Conservation (phyloP, 1,140 invertebrate genomes). For the Drosophila jambulina region DNA sequence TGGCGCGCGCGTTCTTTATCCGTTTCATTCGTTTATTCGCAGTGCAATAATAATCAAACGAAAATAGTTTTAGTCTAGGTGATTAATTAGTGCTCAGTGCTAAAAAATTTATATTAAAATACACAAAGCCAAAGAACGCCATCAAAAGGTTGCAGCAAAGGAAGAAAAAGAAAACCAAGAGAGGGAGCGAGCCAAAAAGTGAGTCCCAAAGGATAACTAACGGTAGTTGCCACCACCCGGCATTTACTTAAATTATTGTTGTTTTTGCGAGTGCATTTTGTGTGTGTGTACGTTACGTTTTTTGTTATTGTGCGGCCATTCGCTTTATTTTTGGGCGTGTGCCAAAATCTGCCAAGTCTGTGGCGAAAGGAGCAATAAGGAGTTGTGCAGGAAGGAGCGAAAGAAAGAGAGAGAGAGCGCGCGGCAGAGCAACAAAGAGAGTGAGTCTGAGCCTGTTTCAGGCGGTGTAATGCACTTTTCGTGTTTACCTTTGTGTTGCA, state of each 20-base stretch:
- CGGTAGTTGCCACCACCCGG: constrained; percentile 22
- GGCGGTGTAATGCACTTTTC: constrained; percentile 23
- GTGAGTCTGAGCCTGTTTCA: constrained; percentile 7
- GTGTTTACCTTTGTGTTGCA: constrained; percentile 18
- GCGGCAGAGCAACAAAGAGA: background rate
- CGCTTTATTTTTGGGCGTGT: constrained; percentile 23
- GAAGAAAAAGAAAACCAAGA: constrained; percentile 1
- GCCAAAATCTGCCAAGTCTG: constrained; percentile 10
- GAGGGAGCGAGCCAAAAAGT: constrained; percentile 3
- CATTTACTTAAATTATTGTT: background rate
- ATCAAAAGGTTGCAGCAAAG: background rate
- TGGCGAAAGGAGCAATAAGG: constrained; percentile 20
- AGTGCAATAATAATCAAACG: constrained; percentile 6
- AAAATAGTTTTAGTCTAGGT: background rate
- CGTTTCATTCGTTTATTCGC: background rate
- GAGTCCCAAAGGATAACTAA: constrained; percentile 22
- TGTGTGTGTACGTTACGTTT: background rate
- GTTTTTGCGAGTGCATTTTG: constrained; percentile 1
- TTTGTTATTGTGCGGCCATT: constrained; percentile 19
- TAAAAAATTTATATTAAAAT: background rate
- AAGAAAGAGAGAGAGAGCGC: background rate
- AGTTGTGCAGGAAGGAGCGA: constrained; percentile 12
- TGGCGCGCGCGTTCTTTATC: background rate
- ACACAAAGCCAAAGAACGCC: constrained; percentile 3
- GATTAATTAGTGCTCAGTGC: constrained; percentile 1